These are phyloP conservation scores for Lepisosteus osseus DNA, from an alignment of 2,113 vertebrate species.

Conservation along the genomic window DNA sequence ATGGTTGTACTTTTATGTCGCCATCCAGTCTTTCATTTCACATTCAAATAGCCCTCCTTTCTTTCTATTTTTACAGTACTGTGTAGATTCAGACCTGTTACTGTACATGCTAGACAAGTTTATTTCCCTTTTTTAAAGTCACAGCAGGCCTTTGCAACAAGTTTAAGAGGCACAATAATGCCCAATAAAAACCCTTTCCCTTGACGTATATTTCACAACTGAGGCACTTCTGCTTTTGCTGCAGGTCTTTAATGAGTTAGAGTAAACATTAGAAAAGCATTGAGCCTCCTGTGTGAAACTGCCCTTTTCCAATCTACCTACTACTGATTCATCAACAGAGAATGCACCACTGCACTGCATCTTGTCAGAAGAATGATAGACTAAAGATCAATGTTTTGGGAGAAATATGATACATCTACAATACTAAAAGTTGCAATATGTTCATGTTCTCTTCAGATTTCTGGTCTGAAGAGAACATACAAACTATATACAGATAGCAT, in stretches of 20 bases:
- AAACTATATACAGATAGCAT: too few relatives aligned
- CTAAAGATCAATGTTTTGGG: neutral
- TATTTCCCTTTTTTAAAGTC: constrained; percentile 15
- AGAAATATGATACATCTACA: neutral
- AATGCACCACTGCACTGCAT: neutral
- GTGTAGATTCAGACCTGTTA: neutral
- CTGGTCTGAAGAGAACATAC: too few relatives aligned
- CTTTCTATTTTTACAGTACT: constrained; percentile 5
- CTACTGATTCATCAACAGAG: neutral
- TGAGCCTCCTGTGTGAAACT: constrained; percentile 2
- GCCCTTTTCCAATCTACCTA: constrained; percentile 2
- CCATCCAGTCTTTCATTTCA: neutral
- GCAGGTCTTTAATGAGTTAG: constrained; percentile 13
- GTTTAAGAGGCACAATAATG: constrained; percentile 6
- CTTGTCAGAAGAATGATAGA: neutral
- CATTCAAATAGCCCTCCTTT: constrained; percentile 1
- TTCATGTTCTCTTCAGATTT: too few relatives aligned
- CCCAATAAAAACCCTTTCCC: constrained; percentile 15
- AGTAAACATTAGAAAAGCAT: constrained; percentile 2
- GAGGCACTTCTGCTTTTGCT: constrained; percentile 13
- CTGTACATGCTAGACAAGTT: constrained; percentile 4
- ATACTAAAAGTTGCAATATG: neutral
- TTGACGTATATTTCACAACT: constrained; percentile 13
- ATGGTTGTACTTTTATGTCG: constrained; percentile 15
- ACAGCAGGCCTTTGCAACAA: constrained; percentile 12